These are phyloP conservation scores for Ictalurus punctatus DNA, from an alignment of 2,113 vertebrate species.

Conservation along the genomic window DNA sequence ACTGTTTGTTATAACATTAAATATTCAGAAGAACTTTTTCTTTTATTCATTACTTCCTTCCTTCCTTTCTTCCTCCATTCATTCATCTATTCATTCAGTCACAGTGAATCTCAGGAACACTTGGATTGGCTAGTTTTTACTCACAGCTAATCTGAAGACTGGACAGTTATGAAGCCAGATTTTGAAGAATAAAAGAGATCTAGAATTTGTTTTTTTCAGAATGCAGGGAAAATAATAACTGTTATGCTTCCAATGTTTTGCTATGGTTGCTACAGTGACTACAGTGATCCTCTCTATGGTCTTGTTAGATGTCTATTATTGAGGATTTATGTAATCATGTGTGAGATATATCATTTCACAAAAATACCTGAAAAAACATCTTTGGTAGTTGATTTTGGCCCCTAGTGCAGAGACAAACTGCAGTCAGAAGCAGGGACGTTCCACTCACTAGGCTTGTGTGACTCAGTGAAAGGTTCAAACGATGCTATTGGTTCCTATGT, in stretches of 20 bases:
- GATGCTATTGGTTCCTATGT: constrained; percentile 30
- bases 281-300: background rate
- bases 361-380: background rate
- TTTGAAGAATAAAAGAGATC: too few relatives aligned
- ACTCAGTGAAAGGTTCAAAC: constrained; percentile 8
- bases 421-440: constrained; percentile 11
- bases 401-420: constrained; percentile 5
- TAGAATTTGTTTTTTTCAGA: too few relatives aligned
- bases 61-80: too few relatives aligned
- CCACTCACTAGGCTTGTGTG: constrained; percentile 4
- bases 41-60: background rate
- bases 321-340: background rate
- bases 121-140: background rate
- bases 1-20: background rate
- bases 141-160: background rate
- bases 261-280: background rate
- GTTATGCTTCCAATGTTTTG: background rate
- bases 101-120: background rate
- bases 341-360: background rate
- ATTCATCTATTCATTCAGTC: too few relatives aligned
- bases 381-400: background rate
- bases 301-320: background rate
- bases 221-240: background rate
- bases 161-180: background rate
- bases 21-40: background rate